These are phyloP conservation scores for Zosterops japonicus DNA, from an alignment of 2,113 vertebrate species.

Conservation along the genomic window DNA sequence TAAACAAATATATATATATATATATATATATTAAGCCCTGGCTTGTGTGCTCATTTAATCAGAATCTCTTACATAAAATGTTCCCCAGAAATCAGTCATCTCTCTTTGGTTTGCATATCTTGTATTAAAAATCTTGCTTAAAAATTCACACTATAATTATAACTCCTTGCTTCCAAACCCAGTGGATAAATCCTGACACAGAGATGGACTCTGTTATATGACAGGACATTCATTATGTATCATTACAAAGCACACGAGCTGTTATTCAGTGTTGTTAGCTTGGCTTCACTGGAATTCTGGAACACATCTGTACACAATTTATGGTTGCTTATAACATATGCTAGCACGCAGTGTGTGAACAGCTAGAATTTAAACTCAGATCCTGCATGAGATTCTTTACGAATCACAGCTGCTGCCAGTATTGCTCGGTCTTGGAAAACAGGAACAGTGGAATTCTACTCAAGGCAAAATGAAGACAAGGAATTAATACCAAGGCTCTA, in stretches of 20 bases:
- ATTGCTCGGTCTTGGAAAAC: background rate
- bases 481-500: background rate
- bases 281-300: conserved; percentile 16
- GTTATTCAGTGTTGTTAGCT: conserved; percentile 15
- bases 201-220: background rate
- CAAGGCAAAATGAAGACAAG: background rate
- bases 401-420: conserved; percentile 1
- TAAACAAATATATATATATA: background rate
- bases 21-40: background rate
- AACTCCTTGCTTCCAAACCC: background rate
- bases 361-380: conserved; percentile 35
- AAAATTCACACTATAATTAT: background rate
- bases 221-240: conserved; percentile 38
- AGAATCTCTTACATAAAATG: background rate
- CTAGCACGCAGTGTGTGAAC: conserved; percentile 23
- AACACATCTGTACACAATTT: conserved; percentile 51
- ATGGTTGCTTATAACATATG: conserved; percentile 49
- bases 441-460: background rate
- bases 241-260: conserved; percentile 30
- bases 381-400: background rate
- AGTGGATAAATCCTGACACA: conserved; percentile 8
- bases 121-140: background rate
- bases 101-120: background rate
- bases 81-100: background rate
- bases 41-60: background rate